Evolutionary conservation across 2,113 vertebrate genomes (phyloP).

Genomic region (Sciurus niger): DNA sequence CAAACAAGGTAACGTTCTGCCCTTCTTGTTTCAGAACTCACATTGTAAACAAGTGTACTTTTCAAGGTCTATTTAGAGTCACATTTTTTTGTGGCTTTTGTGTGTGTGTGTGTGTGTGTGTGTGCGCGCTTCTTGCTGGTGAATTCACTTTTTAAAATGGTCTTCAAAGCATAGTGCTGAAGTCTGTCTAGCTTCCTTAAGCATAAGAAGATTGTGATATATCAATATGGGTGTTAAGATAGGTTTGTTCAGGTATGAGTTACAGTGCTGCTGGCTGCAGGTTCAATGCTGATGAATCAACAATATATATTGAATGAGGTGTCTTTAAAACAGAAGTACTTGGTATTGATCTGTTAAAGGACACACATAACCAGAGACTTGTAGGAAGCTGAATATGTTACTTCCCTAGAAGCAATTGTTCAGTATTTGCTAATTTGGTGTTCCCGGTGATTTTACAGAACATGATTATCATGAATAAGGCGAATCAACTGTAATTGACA

Average conservation of each 20-base stretch:
- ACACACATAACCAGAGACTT: background rate
- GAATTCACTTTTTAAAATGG: background rate
- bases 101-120: too few species aligned
- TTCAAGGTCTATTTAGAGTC: background rate
- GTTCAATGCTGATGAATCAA: background rate
- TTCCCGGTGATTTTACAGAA: background rate
- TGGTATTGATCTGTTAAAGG: background rate
- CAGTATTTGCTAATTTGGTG: background rate
- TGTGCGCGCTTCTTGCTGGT: background rate
- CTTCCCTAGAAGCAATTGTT: background rate
- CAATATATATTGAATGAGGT: background rate
- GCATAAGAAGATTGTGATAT: background rate
- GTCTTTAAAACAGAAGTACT: slow-evolving; percentile 20
- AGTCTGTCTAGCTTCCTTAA: background rate
- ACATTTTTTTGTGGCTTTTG: background rate
- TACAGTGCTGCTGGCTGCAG: background rate
- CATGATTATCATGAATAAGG: background rate
- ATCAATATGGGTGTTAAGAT: background rate
- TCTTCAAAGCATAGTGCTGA: background rate
- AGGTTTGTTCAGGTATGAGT: background rate
- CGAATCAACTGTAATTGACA: background rate
- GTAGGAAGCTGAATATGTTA: background rate
- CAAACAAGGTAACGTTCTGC: background rate
- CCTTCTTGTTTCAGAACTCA: background rate
- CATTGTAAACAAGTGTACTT: background rate